A percentile compares a stretch with the other conserved stretches of the same genome.
Conservation (phyloP, 2,797 vertebrate genomes). For the Pipistrellus pygmaeus region DNA sequence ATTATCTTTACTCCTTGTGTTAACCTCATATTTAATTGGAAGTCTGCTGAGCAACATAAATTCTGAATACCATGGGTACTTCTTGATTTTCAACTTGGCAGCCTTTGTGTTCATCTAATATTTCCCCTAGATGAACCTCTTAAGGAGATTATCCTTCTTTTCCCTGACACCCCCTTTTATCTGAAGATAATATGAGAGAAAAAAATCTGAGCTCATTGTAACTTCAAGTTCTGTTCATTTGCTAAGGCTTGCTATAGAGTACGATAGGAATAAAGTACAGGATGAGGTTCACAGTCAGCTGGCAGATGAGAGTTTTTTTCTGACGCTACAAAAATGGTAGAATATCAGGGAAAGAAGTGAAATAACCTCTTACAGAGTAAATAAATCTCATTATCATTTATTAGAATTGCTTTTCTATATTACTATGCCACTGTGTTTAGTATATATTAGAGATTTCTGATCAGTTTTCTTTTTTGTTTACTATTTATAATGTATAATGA, state of each 20-base stretch:
- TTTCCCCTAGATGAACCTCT: neutral
- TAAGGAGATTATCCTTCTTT: neutral
- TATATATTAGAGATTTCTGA: conserved; percentile 51
- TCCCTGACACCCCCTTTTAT: neutral
- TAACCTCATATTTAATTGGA: neutral
- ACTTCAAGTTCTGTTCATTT: conserved; percentile 5
- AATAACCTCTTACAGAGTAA: neutral
- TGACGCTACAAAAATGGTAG: conserved; percentile 25
- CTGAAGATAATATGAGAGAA: neutral
- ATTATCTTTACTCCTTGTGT: neutral
- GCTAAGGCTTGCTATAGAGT: neutral
- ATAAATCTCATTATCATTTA: neutral
- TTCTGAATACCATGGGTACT: neutral
- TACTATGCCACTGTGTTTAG: conserved; percentile 42
- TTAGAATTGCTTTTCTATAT: conserved; percentile 37
- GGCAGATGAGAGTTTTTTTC: conserved; percentile 32
- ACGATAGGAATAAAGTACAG: neutral
- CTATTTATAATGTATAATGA: neutral
- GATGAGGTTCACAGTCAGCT: conserved; percentile 23
- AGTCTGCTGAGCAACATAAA: neutral
- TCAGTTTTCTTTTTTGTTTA: conserved; percentile 55
- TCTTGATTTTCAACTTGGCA: conserved; percentile 19
- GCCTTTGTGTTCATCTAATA: neutral
- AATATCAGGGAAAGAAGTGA: conserved; percentile 27
- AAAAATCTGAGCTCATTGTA: conserved; percentile 18